Evolutionary conservation across 2,888 invertebrate genomes (phyloP).

Genomic region (Drosophila acutilabella): DNA sequence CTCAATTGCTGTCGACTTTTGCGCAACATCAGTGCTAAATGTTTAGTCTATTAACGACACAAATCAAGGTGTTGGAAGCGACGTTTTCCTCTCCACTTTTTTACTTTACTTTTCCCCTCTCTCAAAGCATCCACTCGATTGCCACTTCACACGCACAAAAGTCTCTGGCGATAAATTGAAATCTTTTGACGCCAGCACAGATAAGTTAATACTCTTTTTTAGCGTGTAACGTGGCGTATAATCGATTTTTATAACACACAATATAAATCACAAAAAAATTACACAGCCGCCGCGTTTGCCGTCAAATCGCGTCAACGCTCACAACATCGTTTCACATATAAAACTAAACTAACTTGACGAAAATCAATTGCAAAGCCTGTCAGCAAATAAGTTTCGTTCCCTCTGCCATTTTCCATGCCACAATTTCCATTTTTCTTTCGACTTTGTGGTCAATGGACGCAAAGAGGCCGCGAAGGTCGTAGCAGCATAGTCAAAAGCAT

Average conservation of each 20-base stretch:
- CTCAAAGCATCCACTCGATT: conserved; percentile 51
- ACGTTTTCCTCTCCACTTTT: not conserved
- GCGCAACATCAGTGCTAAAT: conserved; percentile 62
- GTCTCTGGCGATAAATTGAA: conserved; percentile 76
- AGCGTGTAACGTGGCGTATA: conserved; percentile 73
- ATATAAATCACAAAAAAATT: conserved; percentile 15
- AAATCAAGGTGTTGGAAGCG: conserved; percentile 59
- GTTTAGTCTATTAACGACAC: conserved; percentile 68
- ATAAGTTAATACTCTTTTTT: conserved; percentile 30
- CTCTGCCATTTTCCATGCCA: not conserved
- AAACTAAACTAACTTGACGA: conserved; percentile 45
- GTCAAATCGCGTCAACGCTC: conserved; percentile 17
- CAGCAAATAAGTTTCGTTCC: conserved; percentile 26
- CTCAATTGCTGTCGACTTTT: conserved; percentile 63
- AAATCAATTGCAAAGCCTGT: conserved; percentile 69
- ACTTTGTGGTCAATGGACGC: conserved; percentile 50
- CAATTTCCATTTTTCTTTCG: conserved; percentile 2
- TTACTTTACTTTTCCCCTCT: not conserved
- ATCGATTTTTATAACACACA: conserved; percentile 66
- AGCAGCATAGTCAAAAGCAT: conserved; percentile 37
- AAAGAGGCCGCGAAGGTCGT: conserved; percentile 58
- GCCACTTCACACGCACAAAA: conserved; percentile 46
- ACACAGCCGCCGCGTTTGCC: conserved; percentile 52
- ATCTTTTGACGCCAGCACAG: conserved; percentile 8
- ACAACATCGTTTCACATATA: conserved; percentile 57